These are phyloP conservation scores for silkworm (Bombyx mori) DNA, from an alignment of 1,140 invertebrate genomes.

Conservation along the genomic window DNA sequence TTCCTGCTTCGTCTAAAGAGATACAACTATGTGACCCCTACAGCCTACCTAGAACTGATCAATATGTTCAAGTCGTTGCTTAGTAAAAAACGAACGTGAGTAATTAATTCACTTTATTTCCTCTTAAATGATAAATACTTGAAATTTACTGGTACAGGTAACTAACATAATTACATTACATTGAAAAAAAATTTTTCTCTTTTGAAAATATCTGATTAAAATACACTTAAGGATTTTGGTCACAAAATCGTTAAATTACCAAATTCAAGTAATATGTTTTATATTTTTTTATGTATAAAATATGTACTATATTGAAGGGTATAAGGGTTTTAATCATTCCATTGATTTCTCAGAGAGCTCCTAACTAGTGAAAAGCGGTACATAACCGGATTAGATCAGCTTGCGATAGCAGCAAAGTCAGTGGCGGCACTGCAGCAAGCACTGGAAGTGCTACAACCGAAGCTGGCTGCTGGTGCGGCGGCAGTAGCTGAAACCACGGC, in stretches of 20 bases:
- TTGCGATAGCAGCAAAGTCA: slow-evolving; percentile 86
- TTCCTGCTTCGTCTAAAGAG: slow-evolving; percentile 81
- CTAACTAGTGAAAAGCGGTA: slow-evolving; percentile 80
- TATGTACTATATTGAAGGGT: too few relatives aligned
- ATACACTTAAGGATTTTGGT: too few relatives aligned
- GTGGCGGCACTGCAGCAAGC: slow-evolving; percentile 90
- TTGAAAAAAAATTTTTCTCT: too few relatives aligned
- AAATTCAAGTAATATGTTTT: too few relatives aligned
- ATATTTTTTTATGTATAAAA: too few relatives aligned
- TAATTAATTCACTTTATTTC: slow-evolving; percentile 15
- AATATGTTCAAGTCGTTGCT: slow-evolving; percentile 91
- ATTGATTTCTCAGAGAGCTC: slow-evolving; percentile 56
- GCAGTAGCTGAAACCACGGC: slow-evolving; percentile 86
- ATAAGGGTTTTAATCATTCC: too few relatives aligned
- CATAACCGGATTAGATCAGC: slow-evolving; percentile 87
- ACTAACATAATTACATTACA: too few relatives aligned
- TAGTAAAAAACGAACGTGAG: slow-evolving; percentile 81
- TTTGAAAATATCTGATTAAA: too few relatives aligned
- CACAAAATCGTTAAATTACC: too few relatives aligned
- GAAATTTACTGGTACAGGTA: too few relatives aligned
- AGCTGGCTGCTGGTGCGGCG: slow-evolving; percentile 86
- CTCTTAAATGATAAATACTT: too few relatives aligned
- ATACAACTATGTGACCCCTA: slow-evolving; percentile 94
- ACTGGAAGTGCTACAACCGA: slow-evolving; percentile 88
- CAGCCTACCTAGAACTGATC: slow-evolving; percentile 94